phyloP scores from a whole-genome alignment of 2,888 invertebrate species.

The Dolomedes plantarius region DNA sequence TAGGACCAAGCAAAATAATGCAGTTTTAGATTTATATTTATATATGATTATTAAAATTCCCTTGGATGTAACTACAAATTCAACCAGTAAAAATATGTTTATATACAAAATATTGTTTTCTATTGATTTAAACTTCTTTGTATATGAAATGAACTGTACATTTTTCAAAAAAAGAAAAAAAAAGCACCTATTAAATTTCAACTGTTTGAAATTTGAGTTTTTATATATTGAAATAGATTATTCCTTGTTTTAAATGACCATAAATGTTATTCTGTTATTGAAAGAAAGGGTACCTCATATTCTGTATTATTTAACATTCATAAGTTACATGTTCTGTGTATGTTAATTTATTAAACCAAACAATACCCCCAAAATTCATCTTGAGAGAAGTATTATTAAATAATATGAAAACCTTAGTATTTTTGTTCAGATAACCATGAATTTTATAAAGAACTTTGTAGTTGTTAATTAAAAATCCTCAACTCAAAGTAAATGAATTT shows the following conservation, averaged over 20 bases:
- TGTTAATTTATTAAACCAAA: too few species aligned
- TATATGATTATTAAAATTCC: not conserved
- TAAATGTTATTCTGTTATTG: not conserved
- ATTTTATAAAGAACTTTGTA: too few species aligned
- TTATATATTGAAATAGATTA: not conserved
- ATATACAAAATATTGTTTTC: not conserved
- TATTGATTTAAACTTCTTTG: not conserved
- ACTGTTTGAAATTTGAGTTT: constrained; percentile 10
- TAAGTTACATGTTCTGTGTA: too few species aligned
- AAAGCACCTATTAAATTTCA: not conserved
- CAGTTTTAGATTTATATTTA: constrained; percentile 60
- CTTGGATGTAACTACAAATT: not conserved
- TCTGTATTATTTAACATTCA: too few species aligned
- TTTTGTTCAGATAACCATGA: too few species aligned
- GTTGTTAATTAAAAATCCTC: too few species aligned
- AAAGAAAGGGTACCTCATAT: not conserved
- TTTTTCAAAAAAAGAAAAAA: not conserved
- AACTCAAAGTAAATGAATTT: too few species aligned
- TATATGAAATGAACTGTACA: constrained; percentile 11
- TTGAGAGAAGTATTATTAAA: too few species aligned
- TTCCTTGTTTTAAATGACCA: not conserved
- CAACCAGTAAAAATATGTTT: not conserved
- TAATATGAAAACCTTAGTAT: too few species aligned
- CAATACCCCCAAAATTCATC: too few species aligned
- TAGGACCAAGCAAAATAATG: constrained; percentile 69